Evolutionary conservation across 1,140 invertebrate genomes (phyloP).

Genomic region (Triops longicaudatus): DNA sequence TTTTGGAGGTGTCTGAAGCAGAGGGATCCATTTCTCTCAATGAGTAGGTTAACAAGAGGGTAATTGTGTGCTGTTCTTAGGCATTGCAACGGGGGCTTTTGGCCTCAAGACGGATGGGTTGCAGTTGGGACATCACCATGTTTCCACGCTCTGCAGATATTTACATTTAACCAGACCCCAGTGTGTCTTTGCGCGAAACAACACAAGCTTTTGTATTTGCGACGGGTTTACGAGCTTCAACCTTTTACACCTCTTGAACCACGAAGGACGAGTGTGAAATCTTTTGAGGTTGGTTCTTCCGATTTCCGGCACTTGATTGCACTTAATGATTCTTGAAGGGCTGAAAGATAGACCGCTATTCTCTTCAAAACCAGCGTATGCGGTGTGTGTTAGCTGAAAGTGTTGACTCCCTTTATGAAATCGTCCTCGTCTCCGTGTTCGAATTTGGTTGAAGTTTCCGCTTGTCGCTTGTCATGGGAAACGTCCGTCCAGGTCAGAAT

Average conservation of each 20-base stretch:
- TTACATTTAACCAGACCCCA: background rate
- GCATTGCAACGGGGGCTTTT: background rate
- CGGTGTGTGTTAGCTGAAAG: background rate
- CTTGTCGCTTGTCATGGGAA: conserved; percentile 14
- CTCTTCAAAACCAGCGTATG: background rate
- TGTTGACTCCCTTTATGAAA: background rate
- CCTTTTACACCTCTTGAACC: background rate
- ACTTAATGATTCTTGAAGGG: background rate
- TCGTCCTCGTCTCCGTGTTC: background rate
- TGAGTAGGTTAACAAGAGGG: conserved; percentile 9
- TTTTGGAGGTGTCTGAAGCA: background rate
- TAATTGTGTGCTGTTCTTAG: conserved; percentile 7
- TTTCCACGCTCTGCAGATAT: background rate
- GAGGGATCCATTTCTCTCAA: background rate
- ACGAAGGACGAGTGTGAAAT: background rate
- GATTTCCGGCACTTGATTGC: background rate
- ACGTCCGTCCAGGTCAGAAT: conserved; percentile 2
- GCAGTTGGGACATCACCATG: background rate
- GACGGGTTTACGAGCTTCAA: background rate
- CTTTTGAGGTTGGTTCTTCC: background rate
- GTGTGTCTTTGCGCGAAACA: background rate
- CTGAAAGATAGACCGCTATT: background rate
- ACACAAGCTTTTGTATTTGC: background rate
- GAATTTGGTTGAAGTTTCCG: background rate
- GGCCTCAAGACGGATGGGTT: background rate